Evolutionary conservation across 2,888 invertebrate genomes (phyloP), one percentile per base, ranked within the genome.

Genomic region (Euphydryas editha): DNA sequence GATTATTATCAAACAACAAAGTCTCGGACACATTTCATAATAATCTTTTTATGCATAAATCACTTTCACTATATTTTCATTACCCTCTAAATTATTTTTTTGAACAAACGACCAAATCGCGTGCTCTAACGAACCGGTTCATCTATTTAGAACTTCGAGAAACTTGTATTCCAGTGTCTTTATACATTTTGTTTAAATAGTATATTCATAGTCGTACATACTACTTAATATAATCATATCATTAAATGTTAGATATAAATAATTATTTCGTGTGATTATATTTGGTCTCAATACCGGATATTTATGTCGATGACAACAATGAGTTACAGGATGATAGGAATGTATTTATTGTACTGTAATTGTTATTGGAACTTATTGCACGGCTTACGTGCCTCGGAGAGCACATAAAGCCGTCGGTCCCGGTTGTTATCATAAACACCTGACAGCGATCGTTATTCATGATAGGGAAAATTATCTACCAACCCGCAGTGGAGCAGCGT

Each of bases 101-200:
- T 30, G 42, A 54, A 46, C 36, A 62, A 70, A 70, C 65, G 65
- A 62, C 21, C 49, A 54, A 54, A 70, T 70, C 62, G 68, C 70
- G 70, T 70, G 68, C n/a, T 18, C 42, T 46, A 62, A 20, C 17
- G 17, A 62, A 47, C 59, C 59, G 39, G 21, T 18, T 60, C 57
- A 18, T 66, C 56, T 51, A 54, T 57, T 57, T 62, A 30, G 39
- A 37, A 54, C 55, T 46, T 61, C 59, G 42, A 57, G n/a, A n/a
- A n/a, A n/a, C n/a, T 44, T 51, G 20, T 17, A 21, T 59, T 15
- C 51, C 13, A n/a, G 15, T 24, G 51, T 51, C n/a, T n/a, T 10
- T 47, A 20, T 11, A 20, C 20, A 47, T 20, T 20, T 47, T 18
- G 47, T 13, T 47, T 21, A 20, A 47, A 47, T 47, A 13, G 47